phyloP scores from a whole-genome alignment of 2,888 invertebrate species.

The Drosophila kuntzei region DNA sequence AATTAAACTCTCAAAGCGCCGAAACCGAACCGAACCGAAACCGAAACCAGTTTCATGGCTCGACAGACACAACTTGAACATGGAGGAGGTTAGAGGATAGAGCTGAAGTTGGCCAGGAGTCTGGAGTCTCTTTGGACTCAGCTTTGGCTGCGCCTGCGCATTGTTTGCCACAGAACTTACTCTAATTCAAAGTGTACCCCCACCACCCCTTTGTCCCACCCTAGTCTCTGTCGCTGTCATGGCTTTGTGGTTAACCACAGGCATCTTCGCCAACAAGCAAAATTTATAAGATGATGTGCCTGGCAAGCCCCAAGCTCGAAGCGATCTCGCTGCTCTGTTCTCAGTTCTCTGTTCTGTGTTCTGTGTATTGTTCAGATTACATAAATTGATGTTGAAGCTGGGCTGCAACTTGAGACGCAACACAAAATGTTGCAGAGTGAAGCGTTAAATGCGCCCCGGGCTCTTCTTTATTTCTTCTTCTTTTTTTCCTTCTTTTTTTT shows the following conservation, averaged over 20 bases:
- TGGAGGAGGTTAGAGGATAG: constrained; percentile 9
- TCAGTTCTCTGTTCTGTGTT: constrained; percentile 22
- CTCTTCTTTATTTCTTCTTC: constrained; percentile 7
- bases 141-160: constrained; percentile 48
- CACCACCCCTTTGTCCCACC: not conserved
- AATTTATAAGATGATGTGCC: constrained; percentile 79
- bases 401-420: constrained; percentile 69
- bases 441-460: constrained; percentile 52
- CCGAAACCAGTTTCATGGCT: constrained; percentile 48
- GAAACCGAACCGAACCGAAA: constrained; percentile 36
- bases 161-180: constrained; percentile 55
- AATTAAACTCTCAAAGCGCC: constrained; percentile 63
- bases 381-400: constrained; percentile 75
- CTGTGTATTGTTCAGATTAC: constrained; percentile 69
- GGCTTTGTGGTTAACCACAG: constrained; percentile 73
- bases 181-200: constrained; percentile 53
- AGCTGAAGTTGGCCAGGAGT: constrained; percentile 6
- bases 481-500: not conserved
- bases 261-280: constrained; percentile 70
- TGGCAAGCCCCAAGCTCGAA: constrained; percentile 32
- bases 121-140: constrained; percentile 10
- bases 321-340: constrained; percentile 6
- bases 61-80: constrained; percentile 35
- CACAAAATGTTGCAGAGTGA: constrained; percentile 58
- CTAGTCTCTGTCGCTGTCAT: not conserved